Conservation (phyloP, 1,140 invertebrate genomes). For the Contarinia nasturtii region DNA sequence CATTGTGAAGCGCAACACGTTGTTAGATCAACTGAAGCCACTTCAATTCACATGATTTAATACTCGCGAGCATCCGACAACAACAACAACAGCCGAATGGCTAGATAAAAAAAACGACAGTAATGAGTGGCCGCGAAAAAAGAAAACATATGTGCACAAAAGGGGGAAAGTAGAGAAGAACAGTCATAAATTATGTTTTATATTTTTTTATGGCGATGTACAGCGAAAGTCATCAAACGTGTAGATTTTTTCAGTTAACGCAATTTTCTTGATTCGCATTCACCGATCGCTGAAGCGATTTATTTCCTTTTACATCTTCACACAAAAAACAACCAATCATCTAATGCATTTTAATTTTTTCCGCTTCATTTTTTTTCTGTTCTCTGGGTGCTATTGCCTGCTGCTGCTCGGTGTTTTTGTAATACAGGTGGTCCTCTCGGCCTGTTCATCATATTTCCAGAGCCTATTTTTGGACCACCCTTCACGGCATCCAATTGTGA, state of each 20-base stretch:
- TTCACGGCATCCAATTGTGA: constrained; percentile 79
- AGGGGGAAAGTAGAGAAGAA: not conserved
- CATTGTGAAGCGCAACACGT: no score
- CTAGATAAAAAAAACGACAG: not conserved
- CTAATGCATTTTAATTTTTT: not conserved
- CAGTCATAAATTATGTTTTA: not conserved
- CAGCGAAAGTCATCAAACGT: not conserved
- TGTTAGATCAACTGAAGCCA: no score
- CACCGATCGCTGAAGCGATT: no score
- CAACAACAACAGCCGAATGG: not conserved
- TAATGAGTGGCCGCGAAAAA: not conserved
- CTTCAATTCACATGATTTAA: no score
- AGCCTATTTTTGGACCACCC: constrained; percentile 75
- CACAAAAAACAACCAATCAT: no score
- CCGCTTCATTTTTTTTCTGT: not conserved
- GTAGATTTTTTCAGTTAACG: not conserved
- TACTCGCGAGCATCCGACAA: not conserved
- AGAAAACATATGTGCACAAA: not conserved
- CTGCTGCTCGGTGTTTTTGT: no score
- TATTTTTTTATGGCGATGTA: not conserved
- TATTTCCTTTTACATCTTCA: not conserved
- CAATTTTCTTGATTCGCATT: not conserved
- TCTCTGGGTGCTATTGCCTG: constrained; percentile 2
- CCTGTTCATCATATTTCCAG: constrained; percentile 88
- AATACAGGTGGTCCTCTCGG: constrained; percentile 68